phyloP scores from a whole-genome alignment of 2,888 invertebrate genomes.

The Tupiocoris notatus region DNA sequence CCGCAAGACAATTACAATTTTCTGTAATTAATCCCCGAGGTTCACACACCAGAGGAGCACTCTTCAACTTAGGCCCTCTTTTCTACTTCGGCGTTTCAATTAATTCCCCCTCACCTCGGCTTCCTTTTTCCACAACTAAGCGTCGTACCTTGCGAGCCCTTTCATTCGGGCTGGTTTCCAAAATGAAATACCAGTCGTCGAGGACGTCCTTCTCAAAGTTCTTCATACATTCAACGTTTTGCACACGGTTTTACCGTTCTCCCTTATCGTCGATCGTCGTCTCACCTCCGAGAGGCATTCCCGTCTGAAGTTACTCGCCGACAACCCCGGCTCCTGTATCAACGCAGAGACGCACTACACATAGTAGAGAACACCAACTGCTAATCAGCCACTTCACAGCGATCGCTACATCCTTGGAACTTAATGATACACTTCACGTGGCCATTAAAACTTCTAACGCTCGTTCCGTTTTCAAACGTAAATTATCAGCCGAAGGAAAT shows the following conservation, averaged over 20 bases:
- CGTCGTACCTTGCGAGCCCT: constrained; percentile 1
- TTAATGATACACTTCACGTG: too few relatives aligned
- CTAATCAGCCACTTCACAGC: neutral
- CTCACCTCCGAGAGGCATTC: neutral
- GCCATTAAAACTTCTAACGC: neutral
- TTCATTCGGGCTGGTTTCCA: neutral
- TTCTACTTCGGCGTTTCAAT: constrained; percentile 24
- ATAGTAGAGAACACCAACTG: neutral
- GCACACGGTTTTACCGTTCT: neutral
- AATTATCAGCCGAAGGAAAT: too few relatives aligned
- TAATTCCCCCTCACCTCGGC: constrained; percentile 24
- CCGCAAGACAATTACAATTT: constrained; percentile 47
- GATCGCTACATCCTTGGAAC: neutral
- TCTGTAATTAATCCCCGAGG: constrained; percentile 47
- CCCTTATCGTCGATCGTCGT: neutral
- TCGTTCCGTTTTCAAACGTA: too few relatives aligned
- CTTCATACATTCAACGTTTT: neutral
- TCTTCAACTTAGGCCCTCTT: constrained; percentile 33
- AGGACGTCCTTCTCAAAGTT: neutral
- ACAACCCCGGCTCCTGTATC: too few relatives aligned
- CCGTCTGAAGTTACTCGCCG: neutral
- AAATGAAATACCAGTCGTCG: neutral
- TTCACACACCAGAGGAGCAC: constrained; percentile 41
- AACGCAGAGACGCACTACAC: too few relatives aligned
- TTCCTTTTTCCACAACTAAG: constrained; percentile 1